Evolutionary conservation across 2,888 invertebrate genomes (phyloP), one percentile per base, ranked within the genome.

Genomic region (Amphipoea oculea): DNA sequence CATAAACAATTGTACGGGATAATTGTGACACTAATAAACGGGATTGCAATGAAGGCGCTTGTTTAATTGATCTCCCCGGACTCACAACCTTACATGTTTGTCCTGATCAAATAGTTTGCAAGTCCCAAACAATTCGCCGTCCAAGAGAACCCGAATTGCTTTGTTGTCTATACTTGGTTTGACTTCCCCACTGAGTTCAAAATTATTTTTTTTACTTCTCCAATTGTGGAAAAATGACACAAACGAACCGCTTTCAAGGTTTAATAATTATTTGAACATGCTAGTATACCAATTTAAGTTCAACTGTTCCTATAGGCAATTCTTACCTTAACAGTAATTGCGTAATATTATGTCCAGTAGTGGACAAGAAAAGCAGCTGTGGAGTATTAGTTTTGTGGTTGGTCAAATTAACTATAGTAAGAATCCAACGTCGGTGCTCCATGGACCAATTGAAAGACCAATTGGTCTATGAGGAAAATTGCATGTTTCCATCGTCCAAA

Each of bases 71-170:
- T n/a, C n/a, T n/a, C n/a, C n/a, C n/a, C n/a, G n/a, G n/a, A n/a
- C n/a, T n/a, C n/a, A n/a, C n/a, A n/a, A n/a, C n/a, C n/a, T n/a
- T n/a, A n/a, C n/a, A n/a, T n/a, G n/a, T n/a, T 84, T 76, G 69
- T 62, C 57, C 48, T 67, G 63, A 62, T 78, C 75, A 83, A 78
- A 84, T 76, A 71, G 75, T 83, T 73, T 54, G 63, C 68, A 57
- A 71, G 66, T 76, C 84, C 70, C 79, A 57, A 86, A 83, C 76
- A 79, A 79, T 85, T 79, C 54, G 57, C 51, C 36, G 12, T 63
- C 40, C 4, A 83, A 65, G 70, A 54, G n/a, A 67, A 70, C 40
- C 63, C 12, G 63, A 69, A 63, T 73, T 63, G 62, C 65, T 78
- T 73, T 78, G 71, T 73, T 65, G 29, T 17, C 72, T 40, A 67